A percentile compares a stretch with the other conserved stretches of the same genome.
Conservation (phyloP, 2,888 invertebrate genomes). For the Ptycholaimellus sp. region DNA sequence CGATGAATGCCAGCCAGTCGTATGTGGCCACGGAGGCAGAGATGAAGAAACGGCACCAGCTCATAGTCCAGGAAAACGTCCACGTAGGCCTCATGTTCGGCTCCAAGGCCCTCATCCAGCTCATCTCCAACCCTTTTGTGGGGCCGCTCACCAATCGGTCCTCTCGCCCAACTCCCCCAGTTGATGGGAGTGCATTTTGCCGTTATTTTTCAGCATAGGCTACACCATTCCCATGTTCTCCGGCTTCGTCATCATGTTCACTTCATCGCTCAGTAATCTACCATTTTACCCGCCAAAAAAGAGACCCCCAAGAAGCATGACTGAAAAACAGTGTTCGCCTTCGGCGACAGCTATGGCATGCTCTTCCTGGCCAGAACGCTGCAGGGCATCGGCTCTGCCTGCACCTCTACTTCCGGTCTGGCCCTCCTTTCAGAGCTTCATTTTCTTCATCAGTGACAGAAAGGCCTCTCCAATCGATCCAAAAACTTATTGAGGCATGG, state of each 20-base stretch:
- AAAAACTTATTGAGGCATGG: conserved; percentile 62
- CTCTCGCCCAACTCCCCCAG: conserved; percentile 12
- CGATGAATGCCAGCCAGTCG: too few relatives aligned
- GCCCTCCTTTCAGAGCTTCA: not conserved
- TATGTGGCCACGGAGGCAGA: conserved; percentile 5
- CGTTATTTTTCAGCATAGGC: conserved; percentile 51
- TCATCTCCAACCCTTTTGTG: conserved; percentile 79
- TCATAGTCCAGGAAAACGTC: conserved; percentile 69
- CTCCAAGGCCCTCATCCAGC: conserved; percentile 83
- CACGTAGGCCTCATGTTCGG: conserved; percentile 92
- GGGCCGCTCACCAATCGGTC: conserved; percentile 88
- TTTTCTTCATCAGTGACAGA: too few relatives aligned
- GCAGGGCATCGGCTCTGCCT: conserved; percentile 88
- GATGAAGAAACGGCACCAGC: conserved; percentile 38
- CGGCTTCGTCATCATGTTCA: conserved; percentile 85
- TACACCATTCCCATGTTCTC: conserved; percentile 97
- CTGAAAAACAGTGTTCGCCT: conserved; percentile 60
- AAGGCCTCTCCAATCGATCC: too few relatives aligned
- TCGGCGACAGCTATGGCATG: conserved; percentile 70
- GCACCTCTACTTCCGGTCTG: conserved; percentile 82
- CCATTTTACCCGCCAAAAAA: not conserved
- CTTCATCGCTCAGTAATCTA: conserved; percentile 70
- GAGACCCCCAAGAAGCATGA: not conserved
- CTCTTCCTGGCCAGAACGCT: conserved; percentile 73
- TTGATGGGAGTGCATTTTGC: not conserved